Evolutionary conservation across 2,797 vertebrate genomes (phyloP).

Genomic region (Chiloscyllium punctatum): DNA sequence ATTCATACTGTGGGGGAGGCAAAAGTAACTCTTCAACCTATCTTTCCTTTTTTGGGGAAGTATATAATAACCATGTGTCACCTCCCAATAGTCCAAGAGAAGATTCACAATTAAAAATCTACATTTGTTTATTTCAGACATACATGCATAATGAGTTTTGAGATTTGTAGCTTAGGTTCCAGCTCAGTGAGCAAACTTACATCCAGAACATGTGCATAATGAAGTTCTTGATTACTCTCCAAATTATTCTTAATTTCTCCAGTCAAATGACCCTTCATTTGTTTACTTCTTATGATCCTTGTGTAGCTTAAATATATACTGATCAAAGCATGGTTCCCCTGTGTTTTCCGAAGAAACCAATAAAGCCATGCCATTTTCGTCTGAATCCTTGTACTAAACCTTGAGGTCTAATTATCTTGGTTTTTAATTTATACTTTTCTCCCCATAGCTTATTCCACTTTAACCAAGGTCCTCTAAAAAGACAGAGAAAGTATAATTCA

Average conservation of each 20-base stretch:
- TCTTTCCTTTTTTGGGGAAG: neutral
- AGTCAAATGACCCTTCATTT: neutral
- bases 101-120: neutral
- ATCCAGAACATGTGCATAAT: neutral
- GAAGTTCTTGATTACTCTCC: neutral
- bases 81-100: neutral
- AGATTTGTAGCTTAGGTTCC: too few species aligned
- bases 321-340: neutral
- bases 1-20: neutral
- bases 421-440: conserved; percentile 5
- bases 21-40: neutral
- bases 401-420: neutral
- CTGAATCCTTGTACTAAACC: neutral
- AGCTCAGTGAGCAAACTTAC: too few species aligned
- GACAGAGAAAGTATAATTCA: neutral
- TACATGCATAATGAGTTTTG: too few species aligned
- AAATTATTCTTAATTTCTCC: neutral
- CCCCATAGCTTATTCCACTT: neutral
- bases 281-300: neutral
- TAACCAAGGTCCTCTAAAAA: neutral
- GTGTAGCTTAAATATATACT: neutral
- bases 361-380: neutral
- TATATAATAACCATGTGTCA: neutral
- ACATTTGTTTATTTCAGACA: neutral
- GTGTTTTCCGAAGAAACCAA: neutral